phyloP scores from a whole-genome alignment of 2,113 vertebrate species.

The Donacobius atricapilla region DNA sequence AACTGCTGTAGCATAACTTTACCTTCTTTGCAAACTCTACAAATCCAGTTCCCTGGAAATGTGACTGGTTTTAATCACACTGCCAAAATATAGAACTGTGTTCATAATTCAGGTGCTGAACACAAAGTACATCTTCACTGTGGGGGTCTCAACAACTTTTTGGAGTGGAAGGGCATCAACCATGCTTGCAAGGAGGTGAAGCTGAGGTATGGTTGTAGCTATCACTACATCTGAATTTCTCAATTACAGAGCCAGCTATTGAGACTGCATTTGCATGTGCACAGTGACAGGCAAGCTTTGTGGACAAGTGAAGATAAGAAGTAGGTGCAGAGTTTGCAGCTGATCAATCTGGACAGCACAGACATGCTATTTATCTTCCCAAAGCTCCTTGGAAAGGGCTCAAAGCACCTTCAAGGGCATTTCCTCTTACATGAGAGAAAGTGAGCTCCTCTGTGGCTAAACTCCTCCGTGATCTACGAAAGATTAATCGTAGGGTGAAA shows the following conservation, averaged over 20 bases:
- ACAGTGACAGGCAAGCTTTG: background rate
- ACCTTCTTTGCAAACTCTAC: background rate
- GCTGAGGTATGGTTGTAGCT: background rate
- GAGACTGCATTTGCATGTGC: background rate
- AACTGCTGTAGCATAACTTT: background rate
- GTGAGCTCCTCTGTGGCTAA: background rate
- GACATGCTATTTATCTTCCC: background rate
- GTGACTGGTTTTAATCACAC: background rate
- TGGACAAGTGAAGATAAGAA: background rate
- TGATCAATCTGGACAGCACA: background rate
- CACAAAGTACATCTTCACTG: background rate
- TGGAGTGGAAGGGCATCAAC: background rate
- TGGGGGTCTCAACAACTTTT: background rate
- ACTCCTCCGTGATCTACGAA: background rate
- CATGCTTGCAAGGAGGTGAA: background rate
- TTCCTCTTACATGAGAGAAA: slow-evolving; percentile 1
- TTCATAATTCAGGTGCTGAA: background rate
- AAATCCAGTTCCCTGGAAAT: background rate
- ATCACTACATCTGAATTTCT: background rate
- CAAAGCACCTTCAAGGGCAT: background rate
- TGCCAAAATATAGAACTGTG: background rate
- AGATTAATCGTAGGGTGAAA: background rate
- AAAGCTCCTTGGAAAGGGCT: background rate
- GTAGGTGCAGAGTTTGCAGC: background rate
- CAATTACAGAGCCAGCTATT: background rate